These are phyloP conservation scores for Meghimatium bilineatum DNA, from an alignment of 2,888 invertebrate genomes.

Conservation along the genomic window DNA sequence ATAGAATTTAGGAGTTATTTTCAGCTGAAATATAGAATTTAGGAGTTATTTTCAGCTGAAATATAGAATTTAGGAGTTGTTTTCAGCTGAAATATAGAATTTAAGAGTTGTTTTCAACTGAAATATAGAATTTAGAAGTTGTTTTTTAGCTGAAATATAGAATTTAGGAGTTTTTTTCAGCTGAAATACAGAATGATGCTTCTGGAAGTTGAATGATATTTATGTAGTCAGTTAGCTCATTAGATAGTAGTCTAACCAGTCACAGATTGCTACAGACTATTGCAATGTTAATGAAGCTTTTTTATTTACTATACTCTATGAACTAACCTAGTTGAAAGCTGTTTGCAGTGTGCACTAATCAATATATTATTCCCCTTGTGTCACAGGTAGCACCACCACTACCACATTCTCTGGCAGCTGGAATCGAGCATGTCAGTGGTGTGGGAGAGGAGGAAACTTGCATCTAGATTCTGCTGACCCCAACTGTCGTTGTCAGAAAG, in stretches of 20 bases:
- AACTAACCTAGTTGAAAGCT: conserved; percentile 18
- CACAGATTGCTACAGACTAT: background rate
- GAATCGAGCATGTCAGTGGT: conserved; percentile 65
- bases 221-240: too few relatives aligned
- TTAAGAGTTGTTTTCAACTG: too few relatives aligned
- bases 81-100: too few relatives aligned
- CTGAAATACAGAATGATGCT: too few relatives aligned
- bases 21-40: too few relatives aligned
- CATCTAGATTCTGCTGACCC: conserved; percentile 65
- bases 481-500: conserved; percentile 69
- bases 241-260: background rate
- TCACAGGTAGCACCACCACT: conserved; percentile 39
- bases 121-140: too few relatives aligned
- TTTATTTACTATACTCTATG: background rate
- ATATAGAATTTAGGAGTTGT: too few relatives aligned
- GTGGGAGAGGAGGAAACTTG: conserved; percentile 70
- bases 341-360: conserved; percentile 14
- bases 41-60: too few relatives aligned
- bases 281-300: background rate
- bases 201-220: too few relatives aligned
- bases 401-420: conserved; percentile 51
- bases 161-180: too few relatives aligned
- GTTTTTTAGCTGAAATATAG: too few relatives aligned
- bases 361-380: conserved; percentile 30
- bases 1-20: too few relatives aligned